Base-by-base conservation (phyloP, 2,113 vertebrate species). In the Phaetusa simplex region DNA sequence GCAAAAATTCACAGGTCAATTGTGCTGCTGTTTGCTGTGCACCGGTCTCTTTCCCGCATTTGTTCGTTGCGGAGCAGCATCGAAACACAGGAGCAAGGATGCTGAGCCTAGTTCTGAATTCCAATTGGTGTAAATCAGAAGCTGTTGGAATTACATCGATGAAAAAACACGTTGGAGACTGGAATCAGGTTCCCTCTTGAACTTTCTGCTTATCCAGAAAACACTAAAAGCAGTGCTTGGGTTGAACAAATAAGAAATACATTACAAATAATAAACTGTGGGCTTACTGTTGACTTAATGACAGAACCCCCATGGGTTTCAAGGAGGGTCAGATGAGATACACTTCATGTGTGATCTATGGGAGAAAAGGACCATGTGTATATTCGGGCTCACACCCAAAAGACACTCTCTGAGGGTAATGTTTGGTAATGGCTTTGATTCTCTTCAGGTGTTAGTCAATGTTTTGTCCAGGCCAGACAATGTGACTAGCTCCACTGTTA, bases 191-290 rank as follows among this genome's bases (percentile, higher is more conserved):
- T 93, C 73, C 70, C 56, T 52, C 66, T 52, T 93, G 87, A 95
- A 91, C 89, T 93, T 90, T 76, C 50, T 96, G 74, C 64, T 82
- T 92, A 47, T 42, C 65, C 8, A 2, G 67, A 86, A 94, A 93
- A 77, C 45, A 65, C 42, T 49, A 86, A 91, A 92, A 88, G 22
- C 78, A 70, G 53, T 32, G 82, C 71, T 73, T 0, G 9, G 67
- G 89, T 91, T 95, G 92, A 86, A 74, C 62, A 95, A 97, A 94
- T 91, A 97, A 88, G 85, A 96, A 96, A 90, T 47, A 53, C 52
- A 64, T 67, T 76, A 90, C 67, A 70, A 88, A 94, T 93, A 97
- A 95, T 80, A 91, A 95, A 95, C 82, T 23, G 5, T 61, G 79
- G 73, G 61, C 81, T 80, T 81, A 61, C 38, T 94, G 53, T 85